Evolutionary conservation across 2,888 invertebrate species (phyloP).

Genomic region (Halictus quadricinctus): DNA sequence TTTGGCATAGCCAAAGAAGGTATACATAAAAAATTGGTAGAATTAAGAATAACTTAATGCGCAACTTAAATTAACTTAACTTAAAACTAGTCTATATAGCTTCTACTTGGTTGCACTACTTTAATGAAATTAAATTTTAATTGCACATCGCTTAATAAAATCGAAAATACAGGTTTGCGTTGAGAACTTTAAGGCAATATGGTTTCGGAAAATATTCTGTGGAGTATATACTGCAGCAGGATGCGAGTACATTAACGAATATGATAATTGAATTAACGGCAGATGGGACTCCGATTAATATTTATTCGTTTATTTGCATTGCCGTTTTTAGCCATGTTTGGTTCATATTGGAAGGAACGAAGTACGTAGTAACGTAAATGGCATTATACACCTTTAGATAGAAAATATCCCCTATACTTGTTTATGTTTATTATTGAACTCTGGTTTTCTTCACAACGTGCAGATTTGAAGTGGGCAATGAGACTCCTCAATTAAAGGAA

Average conservation of each 20-base stretch:
- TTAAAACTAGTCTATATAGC: too few relatives aligned
- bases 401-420: background rate
- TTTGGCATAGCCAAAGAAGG: constrained; percentile 87
- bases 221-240: constrained; percentile 86
- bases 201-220: constrained; percentile 87
- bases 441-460: background rate
- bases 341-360: constrained; percentile 87
- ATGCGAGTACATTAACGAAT: constrained; percentile 84
- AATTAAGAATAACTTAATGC: too few relatives aligned
- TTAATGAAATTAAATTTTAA: too few relatives aligned
- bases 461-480: constrained; percentile 83
- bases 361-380: constrained; percentile 72
- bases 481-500: constrained; percentile 84
- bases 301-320: constrained; percentile 79
- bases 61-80: too few relatives aligned
- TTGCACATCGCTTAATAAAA: too few relatives aligned
- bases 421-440: background rate
- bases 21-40: constrained; percentile 28
- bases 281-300: constrained; percentile 80
- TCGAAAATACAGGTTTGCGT: constrained; percentile 83
- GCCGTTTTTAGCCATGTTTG: constrained; percentile 87
- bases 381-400: background rate
- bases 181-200: constrained; percentile 86
- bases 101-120: too few relatives aligned
- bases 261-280: constrained; percentile 80